Percentiles rank a stretch among this genome's conserved stretches.
Evolutionary conservation across 1,140 invertebrate genomes (phyloP).

Genomic region (Drosophila azteca): DNA sequence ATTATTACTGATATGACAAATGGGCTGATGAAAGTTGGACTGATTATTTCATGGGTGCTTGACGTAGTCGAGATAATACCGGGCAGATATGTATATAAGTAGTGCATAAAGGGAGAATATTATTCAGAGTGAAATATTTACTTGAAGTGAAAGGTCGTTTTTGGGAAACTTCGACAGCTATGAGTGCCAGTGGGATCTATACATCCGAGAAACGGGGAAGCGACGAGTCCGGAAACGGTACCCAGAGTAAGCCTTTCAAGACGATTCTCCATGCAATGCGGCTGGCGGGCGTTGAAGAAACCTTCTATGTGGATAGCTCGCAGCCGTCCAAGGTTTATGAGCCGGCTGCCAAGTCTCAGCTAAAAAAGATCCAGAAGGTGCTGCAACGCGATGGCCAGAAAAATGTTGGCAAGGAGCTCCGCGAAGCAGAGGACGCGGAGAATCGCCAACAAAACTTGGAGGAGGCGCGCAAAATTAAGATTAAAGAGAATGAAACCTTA

Average conservation of each 20-base stretch:
- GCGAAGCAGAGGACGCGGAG: slow-evolving; percentile 92
- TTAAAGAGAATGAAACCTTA: slow-evolving; percentile 91
- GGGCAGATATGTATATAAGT: too few species aligned
- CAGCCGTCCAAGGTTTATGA: slow-evolving; percentile 90
- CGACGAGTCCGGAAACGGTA: slow-evolving; percentile 94
- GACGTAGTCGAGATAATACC: too few species aligned
- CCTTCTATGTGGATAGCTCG: slow-evolving; percentile 94
- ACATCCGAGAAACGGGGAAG: slow-evolving; percentile 94
- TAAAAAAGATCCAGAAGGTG: slow-evolving; percentile 97
- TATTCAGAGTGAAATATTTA: too few species aligned
- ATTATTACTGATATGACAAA: too few species aligned
- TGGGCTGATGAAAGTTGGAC: too few species aligned
- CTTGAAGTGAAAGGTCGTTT: too few species aligned
- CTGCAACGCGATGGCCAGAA: slow-evolving; percentile 93
- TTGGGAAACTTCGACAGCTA: too few species aligned
- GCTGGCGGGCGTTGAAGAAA: slow-evolving; percentile 89
- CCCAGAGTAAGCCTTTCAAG: slow-evolving; percentile 94
- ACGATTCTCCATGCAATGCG: slow-evolving; percentile 95
- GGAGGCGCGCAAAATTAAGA: slow-evolving; percentile 93
- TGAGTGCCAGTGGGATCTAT: slow-evolving; percentile 86
- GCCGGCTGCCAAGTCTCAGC: slow-evolving; percentile 93
- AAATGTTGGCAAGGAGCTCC: slow-evolving; percentile 89
- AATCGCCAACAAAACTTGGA: slow-evolving; percentile 94
- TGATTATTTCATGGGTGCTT: too few species aligned
- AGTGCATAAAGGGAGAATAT: too few species aligned